Evolutionary conservation across 2,888 invertebrate species (phyloP).

Genomic region (Chrysotoxum bicinctum): DNA sequence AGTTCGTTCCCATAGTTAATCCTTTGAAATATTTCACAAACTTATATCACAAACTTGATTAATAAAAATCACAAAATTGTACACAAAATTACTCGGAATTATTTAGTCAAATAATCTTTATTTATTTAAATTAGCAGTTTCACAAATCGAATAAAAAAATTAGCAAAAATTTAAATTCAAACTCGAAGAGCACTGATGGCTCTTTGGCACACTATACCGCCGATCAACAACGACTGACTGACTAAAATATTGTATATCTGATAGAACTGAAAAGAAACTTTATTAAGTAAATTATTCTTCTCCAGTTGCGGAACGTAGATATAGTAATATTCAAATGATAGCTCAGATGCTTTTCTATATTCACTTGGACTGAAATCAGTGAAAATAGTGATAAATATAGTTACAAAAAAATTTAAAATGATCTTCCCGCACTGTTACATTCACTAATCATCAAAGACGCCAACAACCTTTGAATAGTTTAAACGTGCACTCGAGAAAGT

Average conservation of each 20-base stretch:
- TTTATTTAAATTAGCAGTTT: not conserved
- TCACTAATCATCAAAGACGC: not conserved
- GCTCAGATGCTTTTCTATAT: not conserved
- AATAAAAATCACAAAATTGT: slow-evolving; percentile 20
- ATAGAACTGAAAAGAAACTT: slow-evolving; percentile 28
- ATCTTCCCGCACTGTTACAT: slow-evolving; percentile 11
- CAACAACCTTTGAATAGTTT: slow-evolving; percentile 32
- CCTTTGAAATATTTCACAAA: not conserved
- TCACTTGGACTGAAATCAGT: not conserved
- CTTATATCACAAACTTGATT: slow-evolving; percentile 51
- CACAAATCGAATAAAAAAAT: not conserved
- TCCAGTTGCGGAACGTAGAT: slow-evolving; percentile 16
- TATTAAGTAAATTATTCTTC: slow-evolving; percentile 19
- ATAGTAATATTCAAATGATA: slow-evolving; percentile 6
- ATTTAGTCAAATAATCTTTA: not conserved
- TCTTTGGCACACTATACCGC: slow-evolving; percentile 33
- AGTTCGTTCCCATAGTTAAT: slow-evolving; percentile 71
- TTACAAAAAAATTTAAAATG: not conserved
- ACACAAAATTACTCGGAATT: not conserved
- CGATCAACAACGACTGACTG: slow-evolving; percentile 59
- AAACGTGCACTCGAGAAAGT: slow-evolving; percentile 27
- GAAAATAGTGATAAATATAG: slow-evolving; percentile 29
- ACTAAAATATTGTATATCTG: slow-evolving; percentile 26
- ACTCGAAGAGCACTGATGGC: slow-evolving; percentile 4
- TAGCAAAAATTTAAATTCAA: slow-evolving; percentile 1